Evolutionary conservation across 2,888 invertebrate genomes (phyloP), one percentile per base, ranked within the genome.

Genomic region (Eupithecia insigniata): DNA sequence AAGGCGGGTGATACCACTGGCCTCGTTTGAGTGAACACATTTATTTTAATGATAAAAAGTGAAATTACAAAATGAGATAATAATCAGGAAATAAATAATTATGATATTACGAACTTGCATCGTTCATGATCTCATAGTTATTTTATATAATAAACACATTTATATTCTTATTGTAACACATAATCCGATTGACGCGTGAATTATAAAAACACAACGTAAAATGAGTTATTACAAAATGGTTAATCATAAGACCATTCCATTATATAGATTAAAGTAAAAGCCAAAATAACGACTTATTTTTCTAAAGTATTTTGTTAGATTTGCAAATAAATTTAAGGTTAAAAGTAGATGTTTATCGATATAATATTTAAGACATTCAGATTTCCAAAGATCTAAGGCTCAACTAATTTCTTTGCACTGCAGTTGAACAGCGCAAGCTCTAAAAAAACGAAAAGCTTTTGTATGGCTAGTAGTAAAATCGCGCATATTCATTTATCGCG

Each of bases 271-370:
- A 90, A 90, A 89, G 89, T 91, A 90, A 93, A 79, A 91, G 93
- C 93, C 93, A 93, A 93, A 92, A 92, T 91, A 89, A 92, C 89
- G 91, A 93, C 90, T 93, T 94, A 93, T 93, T 94, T 94, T 94
- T 94, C 92, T 93, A 94, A 92, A 90, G 86, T 79, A 85, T 93
- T 93, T 93, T 94, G 92, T 94, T 93, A 93, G 89, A 91, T 89
- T 91, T 89, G 92, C 93, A 90, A 90, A 87, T 90, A 85, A 89
- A 87, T 86, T 85, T 85, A 90, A 89, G 89, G 86, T 85, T 92
- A 89, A 90, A 88, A 84, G 87, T 93, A 93, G 91, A 87, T 87
- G 90, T 92, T 91, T 92, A 92, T 92, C 90, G 90, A 90, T 92
- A 91, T 92, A 89, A 84, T 83, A 83, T 84, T 83, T 92, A 92